A percentile compares a stretch with the other conserved stretches of the same genome.
phyloP scores from a whole-genome alignment of 2,113 vertebrate species.

The Hystrix brachyura region DNA sequence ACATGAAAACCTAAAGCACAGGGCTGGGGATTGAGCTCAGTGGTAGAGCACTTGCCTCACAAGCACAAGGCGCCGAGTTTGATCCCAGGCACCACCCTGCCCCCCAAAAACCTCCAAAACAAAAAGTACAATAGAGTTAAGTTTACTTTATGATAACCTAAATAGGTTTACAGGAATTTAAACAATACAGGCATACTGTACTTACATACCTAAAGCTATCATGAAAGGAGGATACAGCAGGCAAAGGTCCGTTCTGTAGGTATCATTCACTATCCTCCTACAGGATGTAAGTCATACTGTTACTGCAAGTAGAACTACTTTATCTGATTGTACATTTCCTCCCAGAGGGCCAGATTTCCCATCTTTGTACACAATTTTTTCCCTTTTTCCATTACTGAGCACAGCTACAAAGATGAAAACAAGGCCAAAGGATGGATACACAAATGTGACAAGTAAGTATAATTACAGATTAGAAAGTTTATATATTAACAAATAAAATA shows the following conservation, averaged over 20 bases:
- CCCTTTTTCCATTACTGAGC: slow-evolving; percentile 32
- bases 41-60: too few species aligned
- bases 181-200: slow-evolving; percentile 12
- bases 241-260: slow-evolving; percentile 99
- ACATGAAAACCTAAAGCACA: slow-evolving; percentile 32
- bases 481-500: background rate
- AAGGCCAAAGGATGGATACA: slow-evolving; percentile 38
- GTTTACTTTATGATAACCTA: slow-evolving; percentile 63
- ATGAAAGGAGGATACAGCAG: slow-evolving; percentile 99
- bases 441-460: slow-evolving; percentile 18
- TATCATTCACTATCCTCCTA: slow-evolving; percentile 99
- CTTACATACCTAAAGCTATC: slow-evolving; percentile 97
- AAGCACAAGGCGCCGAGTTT: too few species aligned
- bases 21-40: too few species aligned
- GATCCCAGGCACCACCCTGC: too few species aligned
- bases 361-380: slow-evolving; percentile 65
- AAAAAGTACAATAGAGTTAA: slow-evolving; percentile 54
- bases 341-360: slow-evolving; percentile 25
- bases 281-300: slow-evolving; percentile 82
- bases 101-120: too few species aligned
- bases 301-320: slow-evolving; percentile 59
- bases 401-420: slow-evolving; percentile 67
- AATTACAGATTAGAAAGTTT: slow-evolving; percentile 19
- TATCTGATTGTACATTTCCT: slow-evolving; percentile 22
- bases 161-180: slow-evolving; percentile 49